Base-by-base conservation (phyloP, 2,888 invertebrate genomes). In the Meta bourneti region DNA sequence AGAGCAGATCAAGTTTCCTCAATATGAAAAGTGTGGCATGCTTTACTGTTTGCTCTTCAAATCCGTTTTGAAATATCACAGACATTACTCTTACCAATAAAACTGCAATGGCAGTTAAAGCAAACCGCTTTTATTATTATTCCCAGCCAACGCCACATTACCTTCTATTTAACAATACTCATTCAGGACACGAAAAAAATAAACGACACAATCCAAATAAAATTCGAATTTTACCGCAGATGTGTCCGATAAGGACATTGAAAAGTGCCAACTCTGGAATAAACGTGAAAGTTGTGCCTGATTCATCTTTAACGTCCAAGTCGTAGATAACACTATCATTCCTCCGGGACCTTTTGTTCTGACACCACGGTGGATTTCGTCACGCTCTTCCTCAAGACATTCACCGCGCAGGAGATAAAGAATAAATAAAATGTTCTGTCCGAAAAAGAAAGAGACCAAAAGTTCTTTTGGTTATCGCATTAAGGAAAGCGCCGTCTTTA, bases 201-300 rank as follows among this genome's bases (percentile, higher is more conserved):
- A 16, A 16, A 61, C 61, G 13, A 61, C 61, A 49, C 52, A 89
- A 77, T 20, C 34, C 82, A 75, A 89, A 84, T 82, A 54, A 82
- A 86, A 87, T 70, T 70, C 20, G 69, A 78, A 87, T 82, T 90
- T 90, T 86, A 91, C 82, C 75, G 82, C 82, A 86, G 87, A 91
- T 87, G 86, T 77, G 82, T 49, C 19, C 75, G 91, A 91, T 91
- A 91, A 82, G 52, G 61, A 61, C 83, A n/a, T 20, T 0, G 8
- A 51, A 70, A 49, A 49, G 79, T 52, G 83, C 82, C 20, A 74
- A 19, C 77, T 19, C 9, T 20, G 61, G 52, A 79, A 75, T 19
- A 52, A 13, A 83, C 83, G 74, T 74, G 83, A 83, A 83, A 20
- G 83, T 54, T 48, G n/a, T 90, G 61, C 91, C 52, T 82, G 87